Conservation (phyloP, 2,797 vertebrate genomes). For the Paguma larvata region DNA sequence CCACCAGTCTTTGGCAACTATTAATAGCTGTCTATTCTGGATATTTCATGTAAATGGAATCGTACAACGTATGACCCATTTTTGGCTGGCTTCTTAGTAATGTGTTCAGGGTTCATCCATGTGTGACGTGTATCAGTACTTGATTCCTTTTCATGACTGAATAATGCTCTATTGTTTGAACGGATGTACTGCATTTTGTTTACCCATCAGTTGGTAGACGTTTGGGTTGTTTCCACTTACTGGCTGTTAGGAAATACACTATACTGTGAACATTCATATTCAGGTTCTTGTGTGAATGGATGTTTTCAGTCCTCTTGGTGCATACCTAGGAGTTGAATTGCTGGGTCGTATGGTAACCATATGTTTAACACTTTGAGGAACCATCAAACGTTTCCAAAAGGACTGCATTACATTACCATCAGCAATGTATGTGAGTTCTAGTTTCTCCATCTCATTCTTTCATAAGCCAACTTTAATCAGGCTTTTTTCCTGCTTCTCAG, state of each 20-base stretch:
- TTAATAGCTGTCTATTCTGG: not conserved
- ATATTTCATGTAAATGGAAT: constrained; percentile 2
- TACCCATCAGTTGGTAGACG: not conserved
- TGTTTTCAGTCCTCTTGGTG: not conserved
- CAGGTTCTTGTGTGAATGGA: not conserved
- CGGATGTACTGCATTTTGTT: not conserved
- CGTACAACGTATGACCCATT: not conserved
- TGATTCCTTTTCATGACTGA: constrained; percentile 29
- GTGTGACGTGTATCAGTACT: not conserved
- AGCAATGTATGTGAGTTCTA: not conserved
- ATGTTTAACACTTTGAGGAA: constrained; percentile 54
- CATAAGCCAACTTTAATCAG: not conserved
- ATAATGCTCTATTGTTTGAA: not conserved
- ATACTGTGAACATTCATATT: not conserved
- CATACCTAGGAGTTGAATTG: not conserved
- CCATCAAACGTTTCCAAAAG: not conserved
- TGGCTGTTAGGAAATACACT: not conserved
- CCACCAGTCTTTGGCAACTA: not conserved
- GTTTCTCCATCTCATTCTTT: constrained; percentile 31
- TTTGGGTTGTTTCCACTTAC: not conserved
- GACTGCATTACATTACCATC: not conserved
- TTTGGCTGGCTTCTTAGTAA: constrained; percentile 17
- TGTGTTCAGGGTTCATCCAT: not conserved
- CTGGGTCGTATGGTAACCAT: not conserved
- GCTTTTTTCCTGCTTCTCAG: not conserved